These are phyloP conservation scores for Caloenas nicobarica DNA, from an alignment of 2,113 vertebrate genomes.

Conservation along the genomic window DNA sequence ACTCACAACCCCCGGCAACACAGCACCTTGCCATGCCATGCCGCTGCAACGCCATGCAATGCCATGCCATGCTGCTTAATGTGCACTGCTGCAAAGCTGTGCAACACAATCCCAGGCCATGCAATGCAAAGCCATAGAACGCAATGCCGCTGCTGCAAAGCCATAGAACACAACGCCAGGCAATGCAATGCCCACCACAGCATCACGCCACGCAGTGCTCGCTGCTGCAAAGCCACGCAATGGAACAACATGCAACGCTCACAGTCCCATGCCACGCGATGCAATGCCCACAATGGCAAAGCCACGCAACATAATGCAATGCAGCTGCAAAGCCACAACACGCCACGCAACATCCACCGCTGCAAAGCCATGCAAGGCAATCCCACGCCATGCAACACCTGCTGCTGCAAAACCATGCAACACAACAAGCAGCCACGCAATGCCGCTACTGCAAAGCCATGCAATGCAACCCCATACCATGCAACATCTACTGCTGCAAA, in stretches of 20 bases:
- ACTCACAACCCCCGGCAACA: background rate
- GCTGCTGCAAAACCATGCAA: background rate
- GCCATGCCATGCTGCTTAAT: no score
- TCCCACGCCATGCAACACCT: background rate
- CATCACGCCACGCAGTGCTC: no score
- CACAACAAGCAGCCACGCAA: accelerated
- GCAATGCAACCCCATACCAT: background rate
- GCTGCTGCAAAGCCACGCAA: background rate
- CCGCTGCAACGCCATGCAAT: no score
- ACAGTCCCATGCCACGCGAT: no score
- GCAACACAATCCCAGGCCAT: background rate
- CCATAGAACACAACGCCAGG: background rate
- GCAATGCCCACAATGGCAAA: no score
- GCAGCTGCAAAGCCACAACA: background rate
- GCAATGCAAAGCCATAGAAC: background rate
- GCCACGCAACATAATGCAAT: background rate
- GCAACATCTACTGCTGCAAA: no score
- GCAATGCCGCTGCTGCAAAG: no score
- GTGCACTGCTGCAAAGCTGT: no score
- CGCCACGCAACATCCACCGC: background rate
- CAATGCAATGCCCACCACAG: no score
- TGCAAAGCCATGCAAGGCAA: background rate
- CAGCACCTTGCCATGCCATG: accelerated
- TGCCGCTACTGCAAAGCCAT: accelerated
- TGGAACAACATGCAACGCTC: no score